These are phyloP conservation scores for Pilophorus perplexus DNA, from an alignment of 2,888 invertebrate genomes.

Conservation along the genomic window DNA sequence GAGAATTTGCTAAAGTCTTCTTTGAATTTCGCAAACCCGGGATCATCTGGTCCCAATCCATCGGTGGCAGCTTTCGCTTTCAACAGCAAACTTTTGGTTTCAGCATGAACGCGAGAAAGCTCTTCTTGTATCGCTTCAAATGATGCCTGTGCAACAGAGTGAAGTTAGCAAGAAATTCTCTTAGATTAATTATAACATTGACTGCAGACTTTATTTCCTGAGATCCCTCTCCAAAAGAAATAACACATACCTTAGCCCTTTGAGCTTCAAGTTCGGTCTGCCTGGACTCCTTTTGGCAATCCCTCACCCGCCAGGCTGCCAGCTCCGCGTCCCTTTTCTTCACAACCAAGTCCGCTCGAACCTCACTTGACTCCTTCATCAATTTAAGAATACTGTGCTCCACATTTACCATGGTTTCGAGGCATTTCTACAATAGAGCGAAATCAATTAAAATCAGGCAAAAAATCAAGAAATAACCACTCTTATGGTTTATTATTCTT, in stretches of 20 bases:
- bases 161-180: too few relatives aligned
- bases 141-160: neutral
- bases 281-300: constrained; percentile 16
- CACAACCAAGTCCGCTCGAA: neutral
- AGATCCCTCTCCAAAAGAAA: too few relatives aligned
- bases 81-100: constrained; percentile 56
- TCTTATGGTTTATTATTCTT: too few relatives aligned
- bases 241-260: constrained; percentile 14
- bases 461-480: too few relatives aligned
- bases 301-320: neutral
- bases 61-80: constrained; percentile 60
- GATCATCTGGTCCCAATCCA: constrained; percentile 59
- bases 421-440: neutral
- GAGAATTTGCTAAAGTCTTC: constrained; percentile 55
- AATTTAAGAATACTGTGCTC: constrained; percentile 2
- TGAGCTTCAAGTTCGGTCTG: neutral
- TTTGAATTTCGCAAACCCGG: constrained; percentile 58
- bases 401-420: neutral
- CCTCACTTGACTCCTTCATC: neutral
- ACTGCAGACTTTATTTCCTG: too few relatives aligned
- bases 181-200: too few relatives aligned
- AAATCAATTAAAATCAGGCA: neutral
- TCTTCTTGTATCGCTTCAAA: constrained; percentile 40
- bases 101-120: constrained; percentile 52
- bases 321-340: constrained; percentile 26